Evolutionary conservation across 2,113 vertebrate genomes (phyloP).

Genomic region (Triplophysa rosa): DNA sequence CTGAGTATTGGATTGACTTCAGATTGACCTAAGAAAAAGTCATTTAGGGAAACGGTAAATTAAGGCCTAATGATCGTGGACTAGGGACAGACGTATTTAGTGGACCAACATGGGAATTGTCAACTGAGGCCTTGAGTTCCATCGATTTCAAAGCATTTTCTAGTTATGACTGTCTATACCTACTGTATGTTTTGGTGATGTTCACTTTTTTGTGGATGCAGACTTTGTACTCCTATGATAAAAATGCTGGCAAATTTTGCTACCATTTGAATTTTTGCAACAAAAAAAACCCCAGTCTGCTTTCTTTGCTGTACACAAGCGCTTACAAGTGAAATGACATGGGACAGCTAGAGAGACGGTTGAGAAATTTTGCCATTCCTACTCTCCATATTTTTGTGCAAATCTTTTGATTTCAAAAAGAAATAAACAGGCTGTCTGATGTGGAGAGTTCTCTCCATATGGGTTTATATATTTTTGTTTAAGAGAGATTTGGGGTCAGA

Average conservation of each 20-base stretch:
- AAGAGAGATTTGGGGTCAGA: slow-evolving; percentile 25
- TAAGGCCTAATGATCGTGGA: slow-evolving; percentile 49
- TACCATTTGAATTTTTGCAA: background rate
- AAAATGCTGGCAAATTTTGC: background rate
- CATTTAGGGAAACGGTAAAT: slow-evolving; percentile 44
- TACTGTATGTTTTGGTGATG: background rate
- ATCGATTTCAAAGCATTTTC: slow-evolving; percentile 10
- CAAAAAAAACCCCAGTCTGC: background rate
- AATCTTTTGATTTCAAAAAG: slow-evolving; percentile 21
- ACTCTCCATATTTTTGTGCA: slow-evolving; percentile 24
- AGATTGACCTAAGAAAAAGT: slow-evolving; percentile 44
- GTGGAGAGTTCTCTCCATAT: slow-evolving; percentile 34
- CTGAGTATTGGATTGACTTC: slow-evolving; percentile 47
- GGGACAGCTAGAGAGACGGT: slow-evolving; percentile 15
- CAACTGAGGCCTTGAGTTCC: slow-evolving; percentile 1
- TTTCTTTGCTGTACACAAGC: background rate
- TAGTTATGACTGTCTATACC: background rate
- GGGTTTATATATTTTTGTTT: slow-evolving; percentile 48
- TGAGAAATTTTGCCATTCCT: background rate
- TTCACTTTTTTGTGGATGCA: background rate
- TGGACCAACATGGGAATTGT: slow-evolving; percentile 49
- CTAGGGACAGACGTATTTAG: slow-evolving; percentile 44
- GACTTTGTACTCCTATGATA: background rate
- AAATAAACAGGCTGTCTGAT: slow-evolving; percentile 34
- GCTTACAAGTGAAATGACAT: background rate